Conservation (phyloP, 2,888 invertebrate genomes). For the Oligia latruncula region DNA sequence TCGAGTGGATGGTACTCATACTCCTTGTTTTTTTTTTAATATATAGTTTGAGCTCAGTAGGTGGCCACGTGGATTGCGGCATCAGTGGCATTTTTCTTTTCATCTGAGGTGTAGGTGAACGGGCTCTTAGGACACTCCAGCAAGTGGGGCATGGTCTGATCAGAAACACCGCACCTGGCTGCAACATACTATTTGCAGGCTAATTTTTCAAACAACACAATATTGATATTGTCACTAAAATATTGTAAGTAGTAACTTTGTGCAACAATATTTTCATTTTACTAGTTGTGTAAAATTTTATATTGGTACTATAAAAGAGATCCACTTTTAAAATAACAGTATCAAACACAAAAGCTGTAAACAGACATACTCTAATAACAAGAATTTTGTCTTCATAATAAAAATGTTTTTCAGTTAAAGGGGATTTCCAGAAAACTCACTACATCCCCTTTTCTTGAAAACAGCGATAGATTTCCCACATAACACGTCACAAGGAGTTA, state of each 20-base stretch:
- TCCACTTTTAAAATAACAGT: constrained; percentile 10
- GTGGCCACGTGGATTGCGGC: too few species aligned
- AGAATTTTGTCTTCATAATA: background rate
- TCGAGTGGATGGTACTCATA: too few species aligned
- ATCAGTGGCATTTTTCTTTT: background rate
- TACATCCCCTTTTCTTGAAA: background rate
- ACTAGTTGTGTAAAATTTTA: background rate
- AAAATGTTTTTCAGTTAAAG: background rate
- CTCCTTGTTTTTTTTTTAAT: too few species aligned
- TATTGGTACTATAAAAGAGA: constrained; percentile 17
- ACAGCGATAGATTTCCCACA: background rate
- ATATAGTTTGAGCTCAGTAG: too few species aligned
- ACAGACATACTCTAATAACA: background rate
- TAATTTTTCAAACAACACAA: background rate
- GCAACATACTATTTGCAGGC: background rate
- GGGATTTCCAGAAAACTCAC: background rate
- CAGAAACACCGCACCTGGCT: background rate
- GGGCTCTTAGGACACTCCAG: background rate
- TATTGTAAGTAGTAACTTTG: background rate
- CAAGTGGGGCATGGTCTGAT: background rate
- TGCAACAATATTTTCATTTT: constrained; percentile 33
- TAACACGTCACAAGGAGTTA: constrained; percentile 14
- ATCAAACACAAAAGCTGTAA: background rate
- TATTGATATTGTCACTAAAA: background rate
- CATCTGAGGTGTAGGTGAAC: background rate